Evolutionary conservation across 2,113 vertebrate genomes (phyloP).

Genomic region (Leucosticte australis): DNA sequence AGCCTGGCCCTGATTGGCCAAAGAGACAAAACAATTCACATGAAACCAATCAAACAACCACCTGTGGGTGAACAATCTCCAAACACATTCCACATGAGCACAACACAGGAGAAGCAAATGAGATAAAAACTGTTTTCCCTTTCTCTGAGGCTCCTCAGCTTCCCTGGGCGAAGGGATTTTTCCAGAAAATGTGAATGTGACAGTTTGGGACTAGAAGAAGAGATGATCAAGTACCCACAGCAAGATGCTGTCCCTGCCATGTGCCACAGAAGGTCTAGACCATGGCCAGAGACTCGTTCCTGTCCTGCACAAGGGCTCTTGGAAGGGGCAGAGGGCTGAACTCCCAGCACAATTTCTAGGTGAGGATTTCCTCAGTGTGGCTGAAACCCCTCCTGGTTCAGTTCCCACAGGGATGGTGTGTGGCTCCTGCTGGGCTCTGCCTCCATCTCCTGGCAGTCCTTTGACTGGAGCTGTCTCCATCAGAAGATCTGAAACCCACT

Average conservation of each 20-base stretch:
- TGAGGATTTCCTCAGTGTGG: background rate
- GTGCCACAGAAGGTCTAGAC: background rate
- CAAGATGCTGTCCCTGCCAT: background rate
- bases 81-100: no score
- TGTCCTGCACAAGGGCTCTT: background rate
- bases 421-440: background rate
- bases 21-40: no score
- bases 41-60: no score
- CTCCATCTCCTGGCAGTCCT: background rate
- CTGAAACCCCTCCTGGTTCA: background rate
- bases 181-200: no score
- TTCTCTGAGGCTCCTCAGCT: no score
- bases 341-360: background rate
- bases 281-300: background rate
- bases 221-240: background rate
- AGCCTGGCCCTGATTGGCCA: no score
- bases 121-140: no score
- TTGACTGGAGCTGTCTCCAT: background rate
- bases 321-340: background rate
- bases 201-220: background rate
- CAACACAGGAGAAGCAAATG: no score
- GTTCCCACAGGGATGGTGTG: background rate
- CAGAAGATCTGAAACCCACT: fast-evolving
- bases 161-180: no score
- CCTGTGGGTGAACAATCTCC: no score